Base-by-base conservation (phyloP, 1,140 invertebrate genomes). In the Ostrea denselamellosa region DNA sequence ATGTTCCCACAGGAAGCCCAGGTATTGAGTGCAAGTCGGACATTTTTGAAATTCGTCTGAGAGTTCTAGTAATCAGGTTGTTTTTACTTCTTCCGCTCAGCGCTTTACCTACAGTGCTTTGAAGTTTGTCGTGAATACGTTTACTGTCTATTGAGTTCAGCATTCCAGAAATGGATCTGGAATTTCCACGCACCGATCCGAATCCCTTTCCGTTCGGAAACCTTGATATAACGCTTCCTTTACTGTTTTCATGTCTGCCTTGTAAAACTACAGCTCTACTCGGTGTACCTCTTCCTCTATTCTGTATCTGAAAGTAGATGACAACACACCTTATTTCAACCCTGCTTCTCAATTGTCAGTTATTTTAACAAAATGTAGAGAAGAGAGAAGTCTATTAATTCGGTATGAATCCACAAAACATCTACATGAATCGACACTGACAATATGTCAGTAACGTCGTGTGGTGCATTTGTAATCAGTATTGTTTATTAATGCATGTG, bases 201-300 rank as follows among this genome's bases (percentile, higher is more conserved):
- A 77, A 77, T 77, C 68, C 68, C 8, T 22, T 14, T 77, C 68
- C 68, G 12, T 77, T 22, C 25, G 68, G 68, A 77, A 28, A 77
- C 25, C 68, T 77, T 0, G 68, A 77, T 3, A 34, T 12, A 10
- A 34, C 25, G 25, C 68, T 77, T 9, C 8, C 68, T 17, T 25
- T 77, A 34, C 22, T 34, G 4, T 8, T 34, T 8, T 25, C 68
- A 77, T 77, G 68, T 34, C 25, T 77, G 68, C 68, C 68, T 28
- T 77, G 68, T 77, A 77, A 77, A 77, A 77, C 68, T 10, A 77
- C 68, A 4, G 68, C 68, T 77, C 68, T 25, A 28, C 68, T 77
- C 28, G 68, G 68, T 4, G 22, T 7, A 14, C 28, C 68, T 25
- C 28, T 34, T 77, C 8, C 25, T 2, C 9, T 14, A 62, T 62